A percentile compares a stretch with the other conserved stretches of the same genome.
Conservation (phyloP, 2,888 invertebrate genomes). For the Lasioglossum villosulum region DNA sequence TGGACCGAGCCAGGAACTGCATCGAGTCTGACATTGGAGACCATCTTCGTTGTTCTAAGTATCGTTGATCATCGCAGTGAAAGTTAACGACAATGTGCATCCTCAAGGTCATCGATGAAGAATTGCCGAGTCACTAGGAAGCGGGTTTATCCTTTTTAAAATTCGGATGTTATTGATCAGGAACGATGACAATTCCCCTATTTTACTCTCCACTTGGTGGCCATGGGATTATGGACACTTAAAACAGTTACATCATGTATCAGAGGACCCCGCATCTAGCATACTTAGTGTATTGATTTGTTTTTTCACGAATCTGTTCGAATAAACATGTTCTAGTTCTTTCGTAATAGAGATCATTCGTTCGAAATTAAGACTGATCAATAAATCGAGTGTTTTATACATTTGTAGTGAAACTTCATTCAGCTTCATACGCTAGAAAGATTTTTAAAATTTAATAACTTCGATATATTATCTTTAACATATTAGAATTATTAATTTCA, state of each 20-base stretch:
- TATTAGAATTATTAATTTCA: no score
- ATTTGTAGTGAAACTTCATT: no score
- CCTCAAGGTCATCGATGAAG: conserved; percentile 74
- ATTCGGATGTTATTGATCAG: conserved; percentile 1
- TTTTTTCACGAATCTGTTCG: not conserved
- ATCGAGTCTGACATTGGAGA: conserved; percentile 75
- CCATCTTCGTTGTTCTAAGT: conserved; percentile 65
- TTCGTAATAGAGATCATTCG: not conserved
- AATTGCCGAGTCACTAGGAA: conserved; percentile 35
- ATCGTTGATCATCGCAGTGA: conserved; percentile 73
- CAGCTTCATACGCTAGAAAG: no score
- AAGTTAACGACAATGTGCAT: conserved; percentile 78
- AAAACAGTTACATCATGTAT: not conserved
- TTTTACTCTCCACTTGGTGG: not conserved
- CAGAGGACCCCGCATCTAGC: not conserved
- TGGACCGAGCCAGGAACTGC: conserved; percentile 42
- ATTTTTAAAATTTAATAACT: no score
- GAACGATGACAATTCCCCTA: not conserved
- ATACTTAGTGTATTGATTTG: not conserved
- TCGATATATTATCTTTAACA: no score
- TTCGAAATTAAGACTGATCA: not conserved
- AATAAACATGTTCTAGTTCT: not conserved
- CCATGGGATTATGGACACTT: not conserved
- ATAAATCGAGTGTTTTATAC: not conserved
- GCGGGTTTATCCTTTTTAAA: conserved; percentile 1